Percentiles rank a stretch among this genome's conserved stretches.
Evolutionary conservation across 2,888 invertebrate species (phyloP).

Genomic region (Campoplex nolae): DNA sequence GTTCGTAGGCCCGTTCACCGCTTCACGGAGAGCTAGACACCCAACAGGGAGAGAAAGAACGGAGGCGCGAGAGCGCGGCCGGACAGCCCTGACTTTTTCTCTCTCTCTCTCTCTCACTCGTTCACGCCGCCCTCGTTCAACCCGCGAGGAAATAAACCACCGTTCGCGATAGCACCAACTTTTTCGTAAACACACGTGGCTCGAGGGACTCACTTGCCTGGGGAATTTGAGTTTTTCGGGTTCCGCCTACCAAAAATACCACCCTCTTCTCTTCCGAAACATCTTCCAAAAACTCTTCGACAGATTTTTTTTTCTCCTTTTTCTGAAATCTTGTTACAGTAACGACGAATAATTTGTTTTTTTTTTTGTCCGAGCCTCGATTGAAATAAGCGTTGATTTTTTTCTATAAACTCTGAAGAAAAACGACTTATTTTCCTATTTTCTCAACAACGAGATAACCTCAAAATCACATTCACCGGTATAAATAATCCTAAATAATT

Average conservation of each 20-base stretch:
- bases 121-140: constrained; percentile 79
- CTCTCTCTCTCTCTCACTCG: constrained; percentile 70
- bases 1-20: constrained; percentile 79
- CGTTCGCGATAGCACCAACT: constrained; percentile 51
- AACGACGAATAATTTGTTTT: not conserved
- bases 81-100: constrained; percentile 61
- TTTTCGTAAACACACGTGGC: not conserved
- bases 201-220: not conserved
- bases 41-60: constrained; percentile 59
- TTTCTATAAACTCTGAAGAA: too few relatives aligned
- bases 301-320: too few relatives aligned
- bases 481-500: constrained; percentile 5
- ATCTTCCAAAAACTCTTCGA: not conserved
- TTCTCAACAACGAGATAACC: not conserved
- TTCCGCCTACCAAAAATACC: not conserved
- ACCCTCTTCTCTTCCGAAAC: not conserved
- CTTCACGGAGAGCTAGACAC: constrained; percentile 70
- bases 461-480: not conserved
- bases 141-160: constrained; percentile 72
- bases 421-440: too few relatives aligned
- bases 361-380: not conserved
- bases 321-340: too few relatives aligned
- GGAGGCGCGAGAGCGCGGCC: constrained; percentile 45
- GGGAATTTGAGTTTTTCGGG: not conserved
- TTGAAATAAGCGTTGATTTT: too few relatives aligned